phyloP scores from a whole-genome alignment of 2,888 invertebrate species.

The Imbricaverruca yamaguchii region DNA sequence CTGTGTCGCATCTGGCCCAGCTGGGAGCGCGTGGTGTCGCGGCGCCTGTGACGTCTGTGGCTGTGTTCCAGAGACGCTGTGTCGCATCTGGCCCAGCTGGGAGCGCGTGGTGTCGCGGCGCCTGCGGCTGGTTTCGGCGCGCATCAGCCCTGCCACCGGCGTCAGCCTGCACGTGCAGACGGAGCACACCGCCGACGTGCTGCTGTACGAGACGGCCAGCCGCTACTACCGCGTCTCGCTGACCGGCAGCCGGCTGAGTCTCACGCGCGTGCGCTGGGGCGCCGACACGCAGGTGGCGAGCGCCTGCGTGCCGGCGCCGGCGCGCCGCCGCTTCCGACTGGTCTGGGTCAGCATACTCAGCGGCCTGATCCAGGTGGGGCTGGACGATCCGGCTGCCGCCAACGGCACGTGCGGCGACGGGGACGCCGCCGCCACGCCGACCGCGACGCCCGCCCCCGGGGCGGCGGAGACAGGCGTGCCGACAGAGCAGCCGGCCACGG shows the following conservation, averaged over 20 bases:
- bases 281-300: neutral
- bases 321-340: neutral
- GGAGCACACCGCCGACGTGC: neutral
- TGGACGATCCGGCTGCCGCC: neutral
- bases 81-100: constrained; percentile 6
- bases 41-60: neutral
- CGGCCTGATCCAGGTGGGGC: neutral
- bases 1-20: constrained; percentile 3
- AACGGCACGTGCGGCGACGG: neutral
- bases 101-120: neutral
- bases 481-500: neutral
- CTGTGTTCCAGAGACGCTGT: neutral
- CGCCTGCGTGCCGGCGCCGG: neutral
- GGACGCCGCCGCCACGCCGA: neutral
- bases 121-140: neutral
- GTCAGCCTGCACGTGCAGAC: neutral
- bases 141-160: neutral
- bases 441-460: neutral
- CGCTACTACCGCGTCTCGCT: neutral
- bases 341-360: neutral
- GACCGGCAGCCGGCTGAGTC: neutral
- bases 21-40: neutral
- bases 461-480: too few species aligned
- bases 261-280: neutral
- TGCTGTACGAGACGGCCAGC: neutral